phyloP scores from a whole-genome alignment of 2,113 vertebrate species.

The Eidolon helvum region DNA sequence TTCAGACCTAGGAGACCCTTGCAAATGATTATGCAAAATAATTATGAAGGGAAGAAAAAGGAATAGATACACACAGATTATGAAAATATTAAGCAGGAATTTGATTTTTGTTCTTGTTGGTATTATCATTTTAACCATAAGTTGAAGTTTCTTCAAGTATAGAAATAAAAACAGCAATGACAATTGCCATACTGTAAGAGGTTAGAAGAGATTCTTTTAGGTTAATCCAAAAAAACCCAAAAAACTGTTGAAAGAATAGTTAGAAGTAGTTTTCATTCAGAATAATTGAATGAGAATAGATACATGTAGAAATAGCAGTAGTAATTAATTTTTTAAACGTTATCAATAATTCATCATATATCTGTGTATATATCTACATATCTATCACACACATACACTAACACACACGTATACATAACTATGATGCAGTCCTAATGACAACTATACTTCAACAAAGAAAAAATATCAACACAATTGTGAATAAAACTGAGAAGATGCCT shows the following conservation, averaged over 20 bases:
- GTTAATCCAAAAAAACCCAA: background rate
- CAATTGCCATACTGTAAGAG: background rate
- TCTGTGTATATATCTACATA: rapidly evolving
- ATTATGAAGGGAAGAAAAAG: background rate
- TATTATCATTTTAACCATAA: background rate
- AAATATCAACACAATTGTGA: background rate
- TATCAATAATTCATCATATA: background rate
- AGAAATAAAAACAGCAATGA: background rate
- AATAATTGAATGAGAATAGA: background rate
- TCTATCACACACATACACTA: background rate
- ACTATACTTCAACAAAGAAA: background rate
- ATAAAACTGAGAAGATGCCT: background rate
- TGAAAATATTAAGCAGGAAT: background rate
- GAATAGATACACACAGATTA: rapidly evolving
- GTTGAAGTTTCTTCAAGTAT: background rate
- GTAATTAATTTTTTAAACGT: background rate
- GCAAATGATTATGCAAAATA: background rate
- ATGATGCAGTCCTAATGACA: background rate
- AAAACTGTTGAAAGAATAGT: background rate
- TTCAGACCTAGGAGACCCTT: background rate
- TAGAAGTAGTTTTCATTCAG: background rate
- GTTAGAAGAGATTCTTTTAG: background rate
- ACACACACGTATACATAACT: background rate
- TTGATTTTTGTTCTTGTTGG: background rate
- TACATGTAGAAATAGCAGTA: background rate